Conservation (phyloP, 2,888 invertebrate genomes). For the Myathropa florea region DNA sequence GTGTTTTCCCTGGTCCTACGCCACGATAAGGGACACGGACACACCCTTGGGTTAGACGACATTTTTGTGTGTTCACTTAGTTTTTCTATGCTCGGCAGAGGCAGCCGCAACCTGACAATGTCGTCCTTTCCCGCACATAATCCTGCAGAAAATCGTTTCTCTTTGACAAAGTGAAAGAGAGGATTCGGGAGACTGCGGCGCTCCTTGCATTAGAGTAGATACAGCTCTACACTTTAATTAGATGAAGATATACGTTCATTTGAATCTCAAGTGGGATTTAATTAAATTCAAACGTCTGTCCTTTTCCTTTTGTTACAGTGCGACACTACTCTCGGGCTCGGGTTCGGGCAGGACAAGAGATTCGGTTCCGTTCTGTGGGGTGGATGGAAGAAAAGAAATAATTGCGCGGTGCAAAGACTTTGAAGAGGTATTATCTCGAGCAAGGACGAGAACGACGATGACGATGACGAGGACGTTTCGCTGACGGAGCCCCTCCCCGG, state of each 20-base stretch:
- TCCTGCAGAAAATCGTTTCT: slow-evolving; percentile 58
- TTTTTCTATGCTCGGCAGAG: neutral
- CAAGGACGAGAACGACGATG: slow-evolving; percentile 7
- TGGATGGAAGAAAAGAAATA: slow-evolving; percentile 14
- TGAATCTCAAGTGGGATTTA: slow-evolving; percentile 71
- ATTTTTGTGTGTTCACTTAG: slow-evolving; percentile 11
- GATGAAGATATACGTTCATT: slow-evolving; percentile 69
- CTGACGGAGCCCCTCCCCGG: neutral
- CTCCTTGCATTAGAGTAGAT: slow-evolving; percentile 30
- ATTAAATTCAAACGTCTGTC: slow-evolving; percentile 71
- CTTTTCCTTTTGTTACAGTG: slow-evolving; percentile 55
- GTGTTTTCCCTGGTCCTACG: slow-evolving; percentile 6
- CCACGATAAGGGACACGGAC: slow-evolving; percentile 5
- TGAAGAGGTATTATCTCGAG: slow-evolving; percentile 32
- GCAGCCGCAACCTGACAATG: neutral
- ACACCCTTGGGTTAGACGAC: slow-evolving; percentile 37
- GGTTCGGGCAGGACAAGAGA: neutral
- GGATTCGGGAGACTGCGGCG: slow-evolving; percentile 20
- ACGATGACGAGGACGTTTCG: neutral
- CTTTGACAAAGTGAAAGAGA: slow-evolving; percentile 8
- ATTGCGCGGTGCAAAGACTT: slow-evolving; percentile 49
- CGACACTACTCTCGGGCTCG: neutral
- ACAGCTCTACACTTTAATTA: slow-evolving; percentile 61
- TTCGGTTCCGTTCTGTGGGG: too few species aligned
- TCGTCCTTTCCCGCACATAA: slow-evolving; percentile 24